These are phyloP conservation scores for Rhagium mordax DNA, from an alignment of 2,888 invertebrate species.

Conservation along the genomic window DNA sequence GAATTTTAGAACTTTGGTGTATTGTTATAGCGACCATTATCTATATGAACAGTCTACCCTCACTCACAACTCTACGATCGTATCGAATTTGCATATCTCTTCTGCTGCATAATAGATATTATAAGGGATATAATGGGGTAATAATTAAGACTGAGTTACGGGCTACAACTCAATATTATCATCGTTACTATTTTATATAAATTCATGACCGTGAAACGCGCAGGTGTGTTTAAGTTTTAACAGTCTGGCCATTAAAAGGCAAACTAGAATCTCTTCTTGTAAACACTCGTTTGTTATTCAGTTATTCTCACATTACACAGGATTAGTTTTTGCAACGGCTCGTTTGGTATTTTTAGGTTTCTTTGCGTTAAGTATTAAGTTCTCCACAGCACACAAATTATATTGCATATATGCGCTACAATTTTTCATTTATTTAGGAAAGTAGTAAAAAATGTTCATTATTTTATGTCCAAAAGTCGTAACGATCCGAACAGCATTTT, in stretches of 20 bases:
- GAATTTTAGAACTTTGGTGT: slow-evolving; percentile 28
- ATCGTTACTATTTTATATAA: slow-evolving; percentile 8
- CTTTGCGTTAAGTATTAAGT: too few relatives aligned
- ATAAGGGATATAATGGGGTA: slow-evolving; percentile 38
- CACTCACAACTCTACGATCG: slow-evolving; percentile 31
- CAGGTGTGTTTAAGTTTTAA: neutral
- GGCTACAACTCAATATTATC: slow-evolving; percentile 29
- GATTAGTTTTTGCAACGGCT: neutral
- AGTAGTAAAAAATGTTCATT: too few relatives aligned
- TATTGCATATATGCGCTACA: too few relatives aligned
- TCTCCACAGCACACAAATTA: too few relatives aligned
- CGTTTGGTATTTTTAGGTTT: too few relatives aligned
- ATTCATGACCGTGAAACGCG: neutral
- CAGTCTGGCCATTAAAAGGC: neutral
- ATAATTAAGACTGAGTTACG: slow-evolving; percentile 37
- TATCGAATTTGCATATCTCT: slow-evolving; percentile 37
- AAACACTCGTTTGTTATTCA: neutral
- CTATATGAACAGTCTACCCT: slow-evolving; percentile 29
- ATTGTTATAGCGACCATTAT: slow-evolving; percentile 29
- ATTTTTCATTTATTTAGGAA: too few relatives aligned
- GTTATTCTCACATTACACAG: too few relatives aligned
- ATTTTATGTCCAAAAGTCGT: too few relatives aligned
- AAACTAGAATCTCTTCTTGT: neutral
- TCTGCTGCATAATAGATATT: slow-evolving; percentile 26
- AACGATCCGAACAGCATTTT: too few relatives aligned